Conservation (phyloP, 2,797 vertebrate genomes). For the Antennarius maculatus region DNA sequence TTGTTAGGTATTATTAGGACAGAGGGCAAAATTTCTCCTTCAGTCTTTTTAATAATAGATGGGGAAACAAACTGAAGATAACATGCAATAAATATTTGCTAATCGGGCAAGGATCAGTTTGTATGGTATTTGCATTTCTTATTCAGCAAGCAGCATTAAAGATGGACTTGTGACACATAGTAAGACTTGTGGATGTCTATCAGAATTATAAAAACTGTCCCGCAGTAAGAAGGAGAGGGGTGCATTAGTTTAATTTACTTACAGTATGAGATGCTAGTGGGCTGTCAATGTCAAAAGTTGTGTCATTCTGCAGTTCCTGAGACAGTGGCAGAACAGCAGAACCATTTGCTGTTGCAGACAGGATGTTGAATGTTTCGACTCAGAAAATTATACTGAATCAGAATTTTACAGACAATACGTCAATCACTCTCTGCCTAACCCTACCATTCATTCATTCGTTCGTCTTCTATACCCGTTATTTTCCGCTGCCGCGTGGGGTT, state of each 20-base stretch:
- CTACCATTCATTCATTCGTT: too few species aligned
- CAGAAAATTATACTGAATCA: slow-evolving; percentile 1
- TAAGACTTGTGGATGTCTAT: slow-evolving; percentile 68
- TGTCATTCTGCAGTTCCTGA: slow-evolving; percentile 51
- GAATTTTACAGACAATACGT: neutral
- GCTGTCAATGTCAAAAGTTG: slow-evolving; percentile 63
- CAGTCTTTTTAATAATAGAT: slow-evolving; percentile 15
- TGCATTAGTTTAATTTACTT: slow-evolving; percentile 80
- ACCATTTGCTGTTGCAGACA: slow-evolving; percentile 6
- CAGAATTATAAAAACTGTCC: slow-evolving; percentile 73
- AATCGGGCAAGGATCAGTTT: slow-evolving; percentile 34
- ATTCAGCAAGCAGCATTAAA: slow-evolving; percentile 52
- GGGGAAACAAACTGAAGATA: slow-evolving; percentile 13
- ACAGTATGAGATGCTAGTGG: slow-evolving; percentile 59
- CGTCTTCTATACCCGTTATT: too few species aligned
- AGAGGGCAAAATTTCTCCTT: neutral
- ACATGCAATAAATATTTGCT: slow-evolving; percentile 43
- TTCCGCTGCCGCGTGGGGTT: too few species aligned
- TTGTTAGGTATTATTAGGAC: slow-evolving; percentile 15
- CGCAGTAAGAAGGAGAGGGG: slow-evolving; percentile 64
- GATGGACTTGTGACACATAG: slow-evolving; percentile 61
- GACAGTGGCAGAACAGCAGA: slow-evolving; percentile 34
- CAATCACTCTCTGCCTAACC: neutral
- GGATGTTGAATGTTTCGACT: slow-evolving; percentile 27
- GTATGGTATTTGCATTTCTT: slow-evolving; percentile 44